Evolutionary conservation across 2,888 invertebrate genomes (phyloP), one percentile per base, ranked within the genome.

Genomic region (Drosophila siamana): DNA sequence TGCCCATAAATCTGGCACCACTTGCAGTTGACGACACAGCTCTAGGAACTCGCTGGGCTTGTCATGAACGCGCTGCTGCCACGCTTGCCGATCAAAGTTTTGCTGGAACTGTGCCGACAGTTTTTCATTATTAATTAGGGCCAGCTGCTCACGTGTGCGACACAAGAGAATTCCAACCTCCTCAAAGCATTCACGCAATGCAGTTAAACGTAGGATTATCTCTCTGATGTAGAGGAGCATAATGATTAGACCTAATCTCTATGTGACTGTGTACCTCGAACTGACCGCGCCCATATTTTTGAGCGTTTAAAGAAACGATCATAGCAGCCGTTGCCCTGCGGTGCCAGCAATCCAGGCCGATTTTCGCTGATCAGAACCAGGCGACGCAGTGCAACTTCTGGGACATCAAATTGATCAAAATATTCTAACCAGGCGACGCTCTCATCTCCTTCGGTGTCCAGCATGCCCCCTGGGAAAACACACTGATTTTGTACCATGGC

Each of bases 141-240:
- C 90, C 38, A 92, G 85, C 50, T 93, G 92, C 30, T 89, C 90
- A 8, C 91, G 91, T 30, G 90, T 93, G 84, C 94, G 94, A 86
- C 96, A 95, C 13, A 96, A 89, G 22, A 96, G 92, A 57, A 98
- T 92, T 0, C 98, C 98, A 74, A 96, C 94, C 91, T 98, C 98
- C 91, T 98, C 98, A 93, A 98, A 98, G 22, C 97, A 96, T 93
- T 98, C 98, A 44, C 96, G 92, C 67, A 98, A 95, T 0, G 98
- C 97, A 55, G 96, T 95, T 77, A 98, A 96, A 83, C 98, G 93
- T 60, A 97, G 93, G 2, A 96, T 95, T 74, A 98, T 93, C 91
- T 96, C 95, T 86, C 94, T 91, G 33, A 38, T 28, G 11, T n/a
- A 33, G 7, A 33, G n/a, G 38, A 2, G 3, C 22, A 50, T 6